These are phyloP conservation scores for Rotaria socialis DNA, from an alignment of 2,888 invertebrate species.

Conservation along the genomic window DNA sequence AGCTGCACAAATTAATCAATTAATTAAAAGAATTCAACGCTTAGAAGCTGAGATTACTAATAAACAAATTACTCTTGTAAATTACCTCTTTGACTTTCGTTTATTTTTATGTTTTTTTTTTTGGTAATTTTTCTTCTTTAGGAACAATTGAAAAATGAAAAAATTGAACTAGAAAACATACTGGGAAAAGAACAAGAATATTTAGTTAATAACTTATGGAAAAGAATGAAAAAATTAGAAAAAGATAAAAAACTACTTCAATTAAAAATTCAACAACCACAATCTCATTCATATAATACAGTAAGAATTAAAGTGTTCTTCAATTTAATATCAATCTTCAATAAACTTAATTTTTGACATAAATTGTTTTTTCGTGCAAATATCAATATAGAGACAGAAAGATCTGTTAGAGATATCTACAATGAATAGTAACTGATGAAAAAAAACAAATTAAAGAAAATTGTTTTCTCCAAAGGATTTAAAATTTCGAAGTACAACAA, in stretches of 20 bases:
- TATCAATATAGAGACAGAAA: too few relatives aligned
- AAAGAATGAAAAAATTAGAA: slow-evolving; percentile 95
- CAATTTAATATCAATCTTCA: too few relatives aligned
- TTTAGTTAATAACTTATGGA: slow-evolving; percentile 93
- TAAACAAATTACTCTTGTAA: slow-evolving; percentile 85
- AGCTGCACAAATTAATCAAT: slow-evolving; percentile 82
- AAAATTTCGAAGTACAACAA: too few relatives aligned
- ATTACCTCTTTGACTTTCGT: slow-evolving; percentile 27
- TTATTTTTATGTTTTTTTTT: slow-evolving; percentile 48
- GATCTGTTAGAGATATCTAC: too few relatives aligned
- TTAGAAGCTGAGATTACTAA: slow-evolving; percentile 90
- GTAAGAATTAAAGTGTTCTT: background rate
- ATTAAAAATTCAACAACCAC: slow-evolving; percentile 43
- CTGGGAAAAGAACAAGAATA: slow-evolving; percentile 98
- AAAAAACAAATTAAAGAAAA: too few relatives aligned
- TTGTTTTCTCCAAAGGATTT: too few relatives aligned
- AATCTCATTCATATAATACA: slow-evolving; percentile 30
- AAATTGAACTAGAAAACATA: slow-evolving; percentile 94
- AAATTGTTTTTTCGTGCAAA: too few relatives aligned
- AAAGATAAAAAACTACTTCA: slow-evolving; percentile 71
- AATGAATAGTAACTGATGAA: too few relatives aligned
- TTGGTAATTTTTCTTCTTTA: background rate
- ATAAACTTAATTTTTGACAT: too few relatives aligned
- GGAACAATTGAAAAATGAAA: slow-evolving; percentile 76
- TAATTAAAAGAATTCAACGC: slow-evolving; percentile 96